Evolutionary conservation across 2,113 vertebrate genomes (phyloP).

Genomic region (Corvus hawaiiensis): DNA sequence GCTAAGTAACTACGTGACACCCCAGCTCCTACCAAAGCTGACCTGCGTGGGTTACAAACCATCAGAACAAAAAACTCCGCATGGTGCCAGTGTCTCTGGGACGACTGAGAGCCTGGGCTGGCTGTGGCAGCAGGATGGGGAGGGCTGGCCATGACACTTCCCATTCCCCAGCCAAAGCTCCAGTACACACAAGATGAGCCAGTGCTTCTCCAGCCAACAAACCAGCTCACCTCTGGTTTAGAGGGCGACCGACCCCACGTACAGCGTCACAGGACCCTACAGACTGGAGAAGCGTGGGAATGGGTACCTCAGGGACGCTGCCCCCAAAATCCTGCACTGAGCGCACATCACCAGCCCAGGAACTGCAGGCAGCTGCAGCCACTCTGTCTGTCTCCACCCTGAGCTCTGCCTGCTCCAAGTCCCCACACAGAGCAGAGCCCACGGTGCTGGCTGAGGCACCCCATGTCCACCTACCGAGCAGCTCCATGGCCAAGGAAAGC

Average conservation of each 20-base stretch:
- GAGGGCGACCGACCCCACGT: rapidly evolving
- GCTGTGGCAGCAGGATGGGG: not conserved
- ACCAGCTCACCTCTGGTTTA: not conserved
- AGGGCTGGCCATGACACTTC: not conserved
- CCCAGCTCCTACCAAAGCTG: not conserved
- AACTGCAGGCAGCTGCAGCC: rapidly evolving
- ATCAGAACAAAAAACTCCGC: not conserved
- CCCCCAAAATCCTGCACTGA: rapidly evolving
- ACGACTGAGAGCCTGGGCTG: not conserved
- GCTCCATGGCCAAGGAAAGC: not conserved
- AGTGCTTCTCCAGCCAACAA: not conserved
- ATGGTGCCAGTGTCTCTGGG: rapidly evolving
- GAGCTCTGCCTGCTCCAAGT: not conserved
- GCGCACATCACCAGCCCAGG: rapidly evolving
- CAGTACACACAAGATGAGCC: not conserved
- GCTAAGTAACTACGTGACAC: not conserved
- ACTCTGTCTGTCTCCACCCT: rapidly evolving
- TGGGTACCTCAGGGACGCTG: rapidly evolving
- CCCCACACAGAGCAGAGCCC: not conserved
- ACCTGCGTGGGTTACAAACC: rapidly evolving
- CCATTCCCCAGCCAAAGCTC: not conserved
- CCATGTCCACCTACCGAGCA: rapidly evolving
- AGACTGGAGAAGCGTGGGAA: rapidly evolving
- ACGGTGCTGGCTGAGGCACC: rapidly evolving
- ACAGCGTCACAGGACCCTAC: not conserved